Conservation (phyloP, 1,140 invertebrate genomes). For the Phocides pigmalion region DNA sequence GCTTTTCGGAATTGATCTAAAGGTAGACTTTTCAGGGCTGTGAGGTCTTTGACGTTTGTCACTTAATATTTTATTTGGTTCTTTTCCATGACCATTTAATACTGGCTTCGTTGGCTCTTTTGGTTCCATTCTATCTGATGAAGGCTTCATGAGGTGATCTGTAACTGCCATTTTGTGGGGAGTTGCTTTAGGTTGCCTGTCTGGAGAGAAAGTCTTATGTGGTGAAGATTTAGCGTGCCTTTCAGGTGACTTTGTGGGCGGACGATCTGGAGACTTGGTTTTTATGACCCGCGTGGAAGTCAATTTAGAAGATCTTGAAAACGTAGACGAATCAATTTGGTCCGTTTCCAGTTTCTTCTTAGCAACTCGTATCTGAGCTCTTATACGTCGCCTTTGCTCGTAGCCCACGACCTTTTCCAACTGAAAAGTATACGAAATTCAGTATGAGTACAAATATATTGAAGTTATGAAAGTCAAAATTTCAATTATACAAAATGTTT, state of each 20-base stretch:
- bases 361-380: conserved; percentile 89
- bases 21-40: conserved; percentile 58
- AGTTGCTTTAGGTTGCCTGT: conserved; percentile 46
- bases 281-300: conserved; percentile 48
- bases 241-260: conserved; percentile 44
- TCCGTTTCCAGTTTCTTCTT: conserved; percentile 83
- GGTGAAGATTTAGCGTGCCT: conserved; percentile 32
- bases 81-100: conserved; percentile 56
- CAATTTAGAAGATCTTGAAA: conserved; percentile 50
- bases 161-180: conserved; percentile 45
- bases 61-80: conserved; percentile 36
- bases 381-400: conserved; percentile 89
- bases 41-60: conserved; percentile 47
- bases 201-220: conserved; percentile 50
- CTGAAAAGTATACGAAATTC: conserved; percentile 75
- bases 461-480: conserved; percentile 22
- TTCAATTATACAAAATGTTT: conserved; percentile 36
- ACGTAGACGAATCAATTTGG: conserved; percentile 39
- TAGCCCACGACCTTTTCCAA: conserved; percentile 89
- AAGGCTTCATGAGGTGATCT: conserved; percentile 37
- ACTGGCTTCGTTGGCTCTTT: conserved; percentile 42
- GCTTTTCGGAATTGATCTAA: conserved; percentile 51
- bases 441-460: conserved; percentile 41
- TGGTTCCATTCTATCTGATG: conserved; percentile 38
- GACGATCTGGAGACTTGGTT: conserved; percentile 55